Percentiles rank a stretch among this genome's conserved stretches.
These are phyloP conservation scores for Drepana falcataria DNA, from an alignment of 2,888 invertebrate genomes.

Conservation along the genomic window DNA sequence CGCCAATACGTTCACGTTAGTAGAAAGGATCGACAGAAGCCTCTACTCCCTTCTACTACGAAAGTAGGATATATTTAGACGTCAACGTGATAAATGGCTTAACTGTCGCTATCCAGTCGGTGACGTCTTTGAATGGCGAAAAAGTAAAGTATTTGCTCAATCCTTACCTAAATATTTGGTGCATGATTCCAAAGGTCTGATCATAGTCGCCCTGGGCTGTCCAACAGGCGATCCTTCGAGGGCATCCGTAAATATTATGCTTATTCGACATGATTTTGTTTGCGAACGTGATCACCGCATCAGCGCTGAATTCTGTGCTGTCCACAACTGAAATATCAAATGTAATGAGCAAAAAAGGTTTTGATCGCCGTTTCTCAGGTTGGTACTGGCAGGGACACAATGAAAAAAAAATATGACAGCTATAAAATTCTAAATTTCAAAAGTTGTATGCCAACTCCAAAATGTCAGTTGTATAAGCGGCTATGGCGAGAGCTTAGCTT, in stretches of 20 bases:
- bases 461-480: constrained; percentile 51
- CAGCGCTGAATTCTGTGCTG: constrained; percentile 41
- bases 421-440: constrained; percentile 46
- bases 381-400: background rate
- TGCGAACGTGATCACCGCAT: constrained; percentile 38
- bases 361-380: no score
- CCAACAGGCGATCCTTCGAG: constrained; percentile 56
- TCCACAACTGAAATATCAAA: constrained; percentile 36
- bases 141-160: no score
- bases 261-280: constrained; percentile 40
- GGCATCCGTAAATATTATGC: constrained; percentile 40
- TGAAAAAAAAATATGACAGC: constrained; percentile 13
- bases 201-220: constrained; percentile 37
- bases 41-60: no score
- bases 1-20: no score
- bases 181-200: constrained; percentile 31
- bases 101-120: no score
- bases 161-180: constrained; percentile 43
- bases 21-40: no score
- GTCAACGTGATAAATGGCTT: no score
- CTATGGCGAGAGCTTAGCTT: constrained; percentile 37
- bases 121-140: no score
- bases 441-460: constrained; percentile 14
- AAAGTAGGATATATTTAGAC: no score
- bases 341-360: constrained; percentile 2